phyloP scores from a whole-genome alignment of 2,888 invertebrate species.

The Matsumyia berberina region DNA sequence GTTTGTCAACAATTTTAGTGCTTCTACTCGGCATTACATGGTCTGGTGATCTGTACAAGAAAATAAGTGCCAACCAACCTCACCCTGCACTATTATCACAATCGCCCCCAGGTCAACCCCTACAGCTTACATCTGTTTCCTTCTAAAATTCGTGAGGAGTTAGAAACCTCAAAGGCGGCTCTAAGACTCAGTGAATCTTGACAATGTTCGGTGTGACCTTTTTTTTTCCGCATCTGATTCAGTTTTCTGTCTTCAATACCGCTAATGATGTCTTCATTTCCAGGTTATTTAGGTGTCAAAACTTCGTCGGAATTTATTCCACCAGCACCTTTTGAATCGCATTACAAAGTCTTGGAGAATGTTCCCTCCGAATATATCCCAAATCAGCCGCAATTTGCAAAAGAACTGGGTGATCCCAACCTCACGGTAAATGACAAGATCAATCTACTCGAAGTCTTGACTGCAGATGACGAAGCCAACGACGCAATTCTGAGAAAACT shows the following conservation, averaged over 20 bases:
- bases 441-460: constrained; percentile 66
- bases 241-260: too few species aligned
- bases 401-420: constrained; percentile 71
- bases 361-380: constrained; percentile 50
- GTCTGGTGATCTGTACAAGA: too few species aligned
- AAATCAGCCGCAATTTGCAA: constrained; percentile 61
- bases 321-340: constrained; percentile 9
- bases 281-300: constrained; percentile 35
- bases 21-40: too few species aligned
- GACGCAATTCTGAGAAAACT: constrained; percentile 47
- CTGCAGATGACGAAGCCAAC: constrained; percentile 37
- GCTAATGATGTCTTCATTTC: not conserved
- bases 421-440: constrained; percentile 75
- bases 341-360: constrained; percentile 35
- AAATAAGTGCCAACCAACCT: too few species aligned
- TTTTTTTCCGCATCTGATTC: not conserved
- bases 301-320: not conserved
- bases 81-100: too few species aligned
- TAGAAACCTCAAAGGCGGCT: too few species aligned
- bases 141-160: too few species aligned
- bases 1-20: too few species aligned
- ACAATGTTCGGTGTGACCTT: too few species aligned
- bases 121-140: too few species aligned
- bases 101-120: too few species aligned
- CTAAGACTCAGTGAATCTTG: too few species aligned